Evolutionary conservation across 2,113 vertebrate genomes (phyloP).

Genomic region (Hydropotes inermis): DNA sequence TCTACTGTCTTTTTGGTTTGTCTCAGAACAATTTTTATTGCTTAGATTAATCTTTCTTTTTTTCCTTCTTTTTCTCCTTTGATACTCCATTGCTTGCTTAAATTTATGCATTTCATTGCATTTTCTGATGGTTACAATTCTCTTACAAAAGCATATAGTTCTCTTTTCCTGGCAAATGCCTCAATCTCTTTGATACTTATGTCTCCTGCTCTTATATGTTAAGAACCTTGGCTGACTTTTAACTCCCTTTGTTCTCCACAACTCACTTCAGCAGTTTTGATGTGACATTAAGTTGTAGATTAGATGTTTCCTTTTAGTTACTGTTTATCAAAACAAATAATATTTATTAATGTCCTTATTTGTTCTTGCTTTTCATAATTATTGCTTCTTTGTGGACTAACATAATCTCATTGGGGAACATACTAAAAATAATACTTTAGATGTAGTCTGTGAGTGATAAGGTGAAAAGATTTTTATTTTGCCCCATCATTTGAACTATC

Average conservation of each 20-base stretch:
- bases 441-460: not conserved
- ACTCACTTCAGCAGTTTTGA: not conserved
- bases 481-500: not conserved
- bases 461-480: not conserved
- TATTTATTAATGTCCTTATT: not conserved
- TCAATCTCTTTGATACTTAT: not conserved
- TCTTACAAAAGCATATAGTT: not conserved
- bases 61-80: not conserved
- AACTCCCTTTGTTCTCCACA: not conserved
- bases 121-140: not conserved
- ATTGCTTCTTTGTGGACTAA: not conserved
- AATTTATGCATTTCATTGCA: not conserved
- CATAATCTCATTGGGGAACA: not conserved
- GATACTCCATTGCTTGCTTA: not conserved
- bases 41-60: not conserved
- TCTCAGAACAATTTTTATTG: not conserved
- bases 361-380: not conserved
- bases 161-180: not conserved
- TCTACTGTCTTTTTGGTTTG: not conserved
- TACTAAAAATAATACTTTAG: not conserved
- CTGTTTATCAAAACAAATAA: not conserved
- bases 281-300: not conserved
- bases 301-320: constrained; percentile 4
- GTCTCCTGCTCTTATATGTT: not conserved
- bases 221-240: not conserved